Base-by-base conservation (phyloP, 2,888 invertebrate species). In the Gymnoscelis rufifasciata region DNA sequence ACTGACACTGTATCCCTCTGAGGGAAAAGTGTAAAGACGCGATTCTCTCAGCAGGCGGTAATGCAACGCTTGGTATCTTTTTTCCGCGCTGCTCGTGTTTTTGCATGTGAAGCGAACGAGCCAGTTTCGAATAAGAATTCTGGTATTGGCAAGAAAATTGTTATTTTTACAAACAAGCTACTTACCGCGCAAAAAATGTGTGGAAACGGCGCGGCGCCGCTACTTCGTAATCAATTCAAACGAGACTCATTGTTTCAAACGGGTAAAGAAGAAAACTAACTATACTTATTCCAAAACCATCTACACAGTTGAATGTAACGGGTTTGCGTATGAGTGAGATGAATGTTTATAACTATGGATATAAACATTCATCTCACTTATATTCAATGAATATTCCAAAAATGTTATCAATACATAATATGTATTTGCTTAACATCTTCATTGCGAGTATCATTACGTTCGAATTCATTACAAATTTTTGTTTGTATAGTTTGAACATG, bases 121-220 rank as follows among this genome's bases (percentile, higher is more conserved):
- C 67, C 64, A 57, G 69, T 66, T 68, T 70, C 65, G 62, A 71
- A 70, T 71, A 74, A 71, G 68, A 62, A 68, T 72, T 67, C 64
- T n/a, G n/a, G 69, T 68, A 71, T 64, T 60, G 54, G 67, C 67
- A 74, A 77, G 74, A 75, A 78, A 78, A 78, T 77, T 76, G 71
- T 71, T 73, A 75, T 74, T 77, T 75, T 75, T 73, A 74, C 74
- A 77, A 79, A 80, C 74, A 75, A 78, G 73, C 74, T 68, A 66
- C 68, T 70, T 69, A 68, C 60, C 57, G 59, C 42, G 64, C 67
- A 74, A 80, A 75, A 78, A 79, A 70, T 72, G 59, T 68, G 66
- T 69, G 67, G 56, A 52, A 57, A 63, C 60, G 66, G 70, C 67
- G 64, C 60, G 66, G 70, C 67, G 64, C 68, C 69, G 68, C 71